Evolutionary conservation across 1,140 invertebrate genomes (phyloP), one percentile per base, ranked within the genome.

Genomic region (Brachionus rotundiformis): DNA sequence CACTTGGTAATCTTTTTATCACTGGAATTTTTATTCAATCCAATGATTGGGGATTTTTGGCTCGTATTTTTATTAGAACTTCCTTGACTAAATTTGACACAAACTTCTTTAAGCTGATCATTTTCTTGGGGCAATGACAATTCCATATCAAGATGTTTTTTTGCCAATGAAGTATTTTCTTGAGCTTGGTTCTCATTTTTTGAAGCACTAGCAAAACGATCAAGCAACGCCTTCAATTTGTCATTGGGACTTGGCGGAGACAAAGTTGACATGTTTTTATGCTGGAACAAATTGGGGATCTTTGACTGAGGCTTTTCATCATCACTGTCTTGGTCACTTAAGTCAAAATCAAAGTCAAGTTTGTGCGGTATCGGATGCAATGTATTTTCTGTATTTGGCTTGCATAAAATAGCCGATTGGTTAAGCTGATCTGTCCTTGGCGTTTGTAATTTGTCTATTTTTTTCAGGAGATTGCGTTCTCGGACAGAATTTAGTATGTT

Each of bases 381-480:
- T 11, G 36, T 44, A 7, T 23, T 31, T 44, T 73, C 16, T 31
- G 44, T 31, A 10, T 25, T 73, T 7, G 36, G 41, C 39, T 73
- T 41, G 29, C 68, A 73, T 5, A 73, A 73, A 44, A 73, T 41
- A 25, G 8, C 36, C 2, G 68, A 73, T 73, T 73, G 16, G 33
- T 68, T 68, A 2, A 33, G 8, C 0, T 44, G 19, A 25, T 73
- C 19, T 23, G 13, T 25, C 27, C n/a, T 19, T 10, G 33, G 36
- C 3, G 68, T 44, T 1, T 1, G 13, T 44, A 47, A 44, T 25
- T 1, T 25, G 19, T 11, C 11, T 44, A 73, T 73, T 44, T 73
- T 73, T n/a, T 73, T 73, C 11, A 73, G 25, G 11, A 31, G 68
- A 73, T 73, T 73, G 25, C n/a, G 23, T 16, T 73, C 39, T 2